phyloP scores from a whole-genome alignment of 2,113 vertebrate genomes.

The Hypocryptadius cinnamomeus region DNA sequence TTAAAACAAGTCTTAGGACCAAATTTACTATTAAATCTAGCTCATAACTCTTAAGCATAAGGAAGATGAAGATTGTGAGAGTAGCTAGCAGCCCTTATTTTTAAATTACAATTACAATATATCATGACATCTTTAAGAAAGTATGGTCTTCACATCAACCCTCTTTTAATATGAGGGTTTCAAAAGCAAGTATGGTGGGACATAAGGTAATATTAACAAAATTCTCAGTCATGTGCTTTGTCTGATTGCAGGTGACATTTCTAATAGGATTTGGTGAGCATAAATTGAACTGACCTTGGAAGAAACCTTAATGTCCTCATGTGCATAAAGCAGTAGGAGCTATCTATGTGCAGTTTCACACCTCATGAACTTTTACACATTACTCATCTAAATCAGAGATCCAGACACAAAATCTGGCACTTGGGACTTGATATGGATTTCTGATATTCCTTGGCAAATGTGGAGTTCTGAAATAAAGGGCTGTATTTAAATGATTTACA shows the following conservation, averaged over 20 bases:
- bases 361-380: conserved; percentile 61
- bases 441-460: conserved; percentile 11
- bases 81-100: not conserved
- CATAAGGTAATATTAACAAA: conserved; percentile 10
- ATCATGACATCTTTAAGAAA: not conserved
- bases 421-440: conserved; percentile 13
- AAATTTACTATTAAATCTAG: not conserved
- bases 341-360: conserved; percentile 60
- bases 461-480: not conserved
- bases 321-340: conserved; percentile 39
- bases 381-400: conserved; percentile 47
- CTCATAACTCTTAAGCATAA: not conserved
- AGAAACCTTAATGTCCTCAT: conserved; percentile 35
- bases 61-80: not conserved
- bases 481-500: conserved; percentile 24
- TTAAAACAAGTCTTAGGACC: not conserved
- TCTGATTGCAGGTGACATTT: conserved; percentile 19
- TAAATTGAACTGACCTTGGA: conserved; percentile 57
- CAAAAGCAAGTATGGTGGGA: not conserved
- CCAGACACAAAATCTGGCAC: conserved; percentile 46
- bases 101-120: not conserved
- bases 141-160: not conserved
- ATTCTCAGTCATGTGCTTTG: not conserved
- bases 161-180: not conserved
- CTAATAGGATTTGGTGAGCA: conserved; percentile 1